Conservation (phyloP, 2,113 vertebrate species). For the Cettia cetti region DNA sequence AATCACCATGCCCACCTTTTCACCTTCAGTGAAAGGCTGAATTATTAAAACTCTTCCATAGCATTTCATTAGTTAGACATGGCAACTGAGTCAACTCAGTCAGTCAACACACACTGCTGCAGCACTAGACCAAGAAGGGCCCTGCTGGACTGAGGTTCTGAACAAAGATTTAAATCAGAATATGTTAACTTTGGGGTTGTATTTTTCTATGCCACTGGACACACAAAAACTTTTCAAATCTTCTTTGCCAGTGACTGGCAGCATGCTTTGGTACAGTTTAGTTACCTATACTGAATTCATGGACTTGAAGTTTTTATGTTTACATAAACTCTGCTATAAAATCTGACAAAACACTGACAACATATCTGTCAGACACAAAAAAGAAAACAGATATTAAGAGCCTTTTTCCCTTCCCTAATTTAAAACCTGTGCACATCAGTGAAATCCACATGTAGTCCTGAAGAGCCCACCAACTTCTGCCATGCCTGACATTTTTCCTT, state of each 20-base stretch:
- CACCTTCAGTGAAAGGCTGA: not conserved
- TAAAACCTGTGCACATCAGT: not conserved
- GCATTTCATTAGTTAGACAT: not conserved
- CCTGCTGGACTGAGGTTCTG: not conserved
- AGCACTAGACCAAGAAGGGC: not conserved
- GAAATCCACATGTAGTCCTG: not conserved
- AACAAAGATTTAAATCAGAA: not conserved
- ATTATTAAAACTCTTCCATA: not conserved
- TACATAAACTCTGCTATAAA: not conserved
- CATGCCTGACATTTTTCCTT: not conserved
- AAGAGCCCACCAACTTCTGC: not conserved
- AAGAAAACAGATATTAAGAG: not conserved
- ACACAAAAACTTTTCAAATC: not conserved
- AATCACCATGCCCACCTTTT: not conserved
- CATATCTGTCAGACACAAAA: not conserved
- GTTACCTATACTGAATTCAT: not conserved
- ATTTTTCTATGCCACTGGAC: not conserved
- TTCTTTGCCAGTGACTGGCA: not conserved
- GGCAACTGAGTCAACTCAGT: not conserved
- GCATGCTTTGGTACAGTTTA: not conserved
- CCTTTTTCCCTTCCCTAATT: not conserved
- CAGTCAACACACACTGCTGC: not conserved
- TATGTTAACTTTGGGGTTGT: not conserved
- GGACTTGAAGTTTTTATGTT: not conserved
- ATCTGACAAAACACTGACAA: not conserved